Conservation (phyloP, 2,113 vertebrate species). For the Marmota flaviventris region DNA sequence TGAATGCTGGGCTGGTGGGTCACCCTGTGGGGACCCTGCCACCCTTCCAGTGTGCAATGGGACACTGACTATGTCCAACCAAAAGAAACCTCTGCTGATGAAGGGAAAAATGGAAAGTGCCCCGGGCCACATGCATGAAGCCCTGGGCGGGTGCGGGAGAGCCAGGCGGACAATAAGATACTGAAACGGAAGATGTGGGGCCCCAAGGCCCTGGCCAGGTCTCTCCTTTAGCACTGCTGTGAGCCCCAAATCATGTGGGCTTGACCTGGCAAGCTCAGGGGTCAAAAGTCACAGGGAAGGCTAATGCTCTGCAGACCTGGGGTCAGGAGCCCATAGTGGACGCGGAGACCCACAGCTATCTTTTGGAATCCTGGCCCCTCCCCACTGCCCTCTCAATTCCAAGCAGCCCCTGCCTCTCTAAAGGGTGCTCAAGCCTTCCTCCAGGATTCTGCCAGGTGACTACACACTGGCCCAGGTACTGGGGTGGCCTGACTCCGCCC, state of each 20-base stretch:
- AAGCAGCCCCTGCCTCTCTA: fast-evolving
- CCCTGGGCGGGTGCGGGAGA: fast-evolving
- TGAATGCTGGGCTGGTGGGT: neutral
- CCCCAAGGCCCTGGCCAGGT: neutral
- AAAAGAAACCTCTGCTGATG: neutral
- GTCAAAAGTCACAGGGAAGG: neutral
- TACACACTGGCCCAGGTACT: fast-evolving
- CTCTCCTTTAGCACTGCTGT: neutral
- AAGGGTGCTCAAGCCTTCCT: neutral
- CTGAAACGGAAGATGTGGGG: neutral
- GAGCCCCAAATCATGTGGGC: neutral
- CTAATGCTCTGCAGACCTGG: fast-evolving
- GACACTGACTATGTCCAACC: fast-evolving
- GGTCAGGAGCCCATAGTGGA: too few relatives aligned
- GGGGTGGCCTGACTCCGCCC: neutral
- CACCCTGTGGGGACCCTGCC: neutral
- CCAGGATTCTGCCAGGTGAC: neutral
- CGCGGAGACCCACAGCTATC: neutral
- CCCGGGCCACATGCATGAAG: too few relatives aligned
- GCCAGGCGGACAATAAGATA: neutral
- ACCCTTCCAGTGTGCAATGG: neutral
- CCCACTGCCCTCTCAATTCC: neutral
- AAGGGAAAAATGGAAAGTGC: neutral
- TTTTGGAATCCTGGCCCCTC: neutral
- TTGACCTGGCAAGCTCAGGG: neutral